Evolutionary conservation across 1,140 invertebrate species (phyloP).

Genomic region (Drosophila insularis): DNA sequence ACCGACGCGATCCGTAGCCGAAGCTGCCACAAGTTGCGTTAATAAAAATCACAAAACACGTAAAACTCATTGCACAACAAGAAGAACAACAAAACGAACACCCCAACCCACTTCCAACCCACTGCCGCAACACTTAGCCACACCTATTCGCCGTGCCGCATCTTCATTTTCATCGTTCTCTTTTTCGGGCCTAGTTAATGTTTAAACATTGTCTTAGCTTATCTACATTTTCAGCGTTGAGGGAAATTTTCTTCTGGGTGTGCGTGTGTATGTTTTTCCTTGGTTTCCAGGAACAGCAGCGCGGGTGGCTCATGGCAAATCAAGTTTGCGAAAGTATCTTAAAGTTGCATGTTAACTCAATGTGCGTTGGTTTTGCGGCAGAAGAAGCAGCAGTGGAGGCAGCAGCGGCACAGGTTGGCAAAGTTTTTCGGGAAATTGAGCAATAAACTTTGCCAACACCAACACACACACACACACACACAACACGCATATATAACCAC

Average conservation of each 20-base stretch:
- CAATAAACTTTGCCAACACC: conserved; percentile 69
- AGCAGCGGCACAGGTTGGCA: conserved; percentile 46
- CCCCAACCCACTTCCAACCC: neutral
- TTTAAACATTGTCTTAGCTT: conserved; percentile 71
- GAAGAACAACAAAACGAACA: neutral
- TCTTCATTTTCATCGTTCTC: neutral
- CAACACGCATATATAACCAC: neutral
- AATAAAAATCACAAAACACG: conserved; percentile 71
- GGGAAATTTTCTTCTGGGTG: neutral
- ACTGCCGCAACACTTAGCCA: neutral
- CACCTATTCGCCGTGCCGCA: no score
- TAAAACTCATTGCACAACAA: conserved; percentile 52
- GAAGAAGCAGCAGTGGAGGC: no score
- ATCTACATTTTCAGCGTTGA: conserved; percentile 54
- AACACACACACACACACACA: conserved; percentile 27
- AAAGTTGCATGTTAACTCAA: conserved; percentile 75
- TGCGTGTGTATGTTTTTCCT: neutral
- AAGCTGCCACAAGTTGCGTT: conserved; percentile 51
- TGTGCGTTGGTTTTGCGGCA: conserved; percentile 54
- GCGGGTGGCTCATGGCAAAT: conserved; percentile 31
- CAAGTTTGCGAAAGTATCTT: conserved; percentile 70
- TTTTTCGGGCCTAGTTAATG: conserved; percentile 33
- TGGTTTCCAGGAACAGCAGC: neutral
- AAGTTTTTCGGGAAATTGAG: conserved; percentile 75
- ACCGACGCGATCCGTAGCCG: no score